Percentiles rank a stretch among this genome's conserved stretches.
These are phyloP conservation scores for Hemicentrotus pulcherrimus DNA, from an alignment of 35 echinoderm and acorn worm species.

Conservation along the genomic window DNA sequence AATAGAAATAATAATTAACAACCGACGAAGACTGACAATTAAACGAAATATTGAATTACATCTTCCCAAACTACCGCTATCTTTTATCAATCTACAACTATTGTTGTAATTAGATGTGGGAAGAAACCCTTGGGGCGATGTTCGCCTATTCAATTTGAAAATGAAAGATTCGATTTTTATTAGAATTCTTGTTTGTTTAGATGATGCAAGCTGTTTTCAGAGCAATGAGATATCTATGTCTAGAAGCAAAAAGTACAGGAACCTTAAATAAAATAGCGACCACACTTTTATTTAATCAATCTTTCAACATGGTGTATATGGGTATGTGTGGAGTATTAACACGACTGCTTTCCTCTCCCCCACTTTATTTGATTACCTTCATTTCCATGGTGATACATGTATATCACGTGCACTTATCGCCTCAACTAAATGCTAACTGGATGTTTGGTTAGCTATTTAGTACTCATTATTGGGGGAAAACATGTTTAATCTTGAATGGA, in stretches of 20 bases:
- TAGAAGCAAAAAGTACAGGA: background rate
- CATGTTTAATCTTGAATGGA: no score
- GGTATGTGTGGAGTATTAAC: no score
- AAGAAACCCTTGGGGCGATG: background rate
- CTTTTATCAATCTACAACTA: background rate
- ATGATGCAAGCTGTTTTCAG: background rate
- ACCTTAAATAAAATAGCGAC: no score
- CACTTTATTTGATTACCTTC: no score
- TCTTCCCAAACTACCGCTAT: background rate
- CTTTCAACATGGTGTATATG: no score
- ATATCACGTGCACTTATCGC: no score
- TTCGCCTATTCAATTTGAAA: background rate
- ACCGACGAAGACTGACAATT: background rate
- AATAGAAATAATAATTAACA: constrained; percentile 14
- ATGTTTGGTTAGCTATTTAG: no score
- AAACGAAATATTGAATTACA: background rate
- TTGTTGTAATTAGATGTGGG: background rate
- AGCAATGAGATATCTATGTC: background rate
- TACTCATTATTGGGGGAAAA: no score
- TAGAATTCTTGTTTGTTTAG: background rate
- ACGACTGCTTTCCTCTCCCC: no score
- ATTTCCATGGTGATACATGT: no score
- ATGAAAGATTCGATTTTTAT: background rate
- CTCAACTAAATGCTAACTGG: no score
- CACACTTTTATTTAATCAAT: no score